These are phyloP conservation scores for Kryptolebias marmoratus DNA, from an alignment of 2,113 vertebrate species.

Conservation along the genomic window DNA sequence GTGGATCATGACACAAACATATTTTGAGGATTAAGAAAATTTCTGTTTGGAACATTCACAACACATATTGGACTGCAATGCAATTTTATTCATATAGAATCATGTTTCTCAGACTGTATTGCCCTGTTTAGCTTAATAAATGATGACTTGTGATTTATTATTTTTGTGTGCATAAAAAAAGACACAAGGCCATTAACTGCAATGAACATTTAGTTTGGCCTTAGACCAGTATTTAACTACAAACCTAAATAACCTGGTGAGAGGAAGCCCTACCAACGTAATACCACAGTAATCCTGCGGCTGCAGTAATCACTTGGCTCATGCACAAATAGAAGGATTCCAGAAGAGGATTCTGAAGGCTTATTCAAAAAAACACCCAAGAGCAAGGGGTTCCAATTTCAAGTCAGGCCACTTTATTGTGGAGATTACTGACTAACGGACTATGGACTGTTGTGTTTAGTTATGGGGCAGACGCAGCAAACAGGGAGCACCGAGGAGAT, in stretches of 20 bases:
- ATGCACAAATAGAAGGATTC: conserved; percentile 8
- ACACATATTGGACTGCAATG: too few relatives aligned
- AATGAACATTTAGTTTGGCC: not conserved
- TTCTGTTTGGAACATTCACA: too few relatives aligned
- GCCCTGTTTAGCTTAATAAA: too few relatives aligned
- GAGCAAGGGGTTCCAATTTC: not conserved
- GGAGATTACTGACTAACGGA: conserved; percentile 11
- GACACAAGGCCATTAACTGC: too few relatives aligned
- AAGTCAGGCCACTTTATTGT: not conserved
- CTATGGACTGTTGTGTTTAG: conserved; percentile 20
- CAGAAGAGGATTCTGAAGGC: conserved; percentile 33
- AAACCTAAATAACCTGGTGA: conserved; percentile 8
- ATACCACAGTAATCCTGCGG: conserved; percentile 51
- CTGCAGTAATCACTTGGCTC: conserved; percentile 49
- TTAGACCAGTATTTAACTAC: not conserved
- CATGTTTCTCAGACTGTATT: too few relatives aligned
- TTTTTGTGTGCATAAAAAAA: too few relatives aligned
- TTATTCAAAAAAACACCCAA: conserved; percentile 36
- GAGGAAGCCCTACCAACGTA: conserved; percentile 47
- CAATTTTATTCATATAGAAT: too few relatives aligned
- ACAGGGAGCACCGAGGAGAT: conserved; percentile 61
- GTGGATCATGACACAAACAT: too few relatives aligned
- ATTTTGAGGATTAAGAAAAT: too few relatives aligned
- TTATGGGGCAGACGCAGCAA: conserved; percentile 76
- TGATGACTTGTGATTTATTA: too few relatives aligned